Evolutionary conservation across 2,888 invertebrate genomes (phyloP), one percentile per base, ranked within the genome.

Genomic region (Aphrophora alni): DNA sequence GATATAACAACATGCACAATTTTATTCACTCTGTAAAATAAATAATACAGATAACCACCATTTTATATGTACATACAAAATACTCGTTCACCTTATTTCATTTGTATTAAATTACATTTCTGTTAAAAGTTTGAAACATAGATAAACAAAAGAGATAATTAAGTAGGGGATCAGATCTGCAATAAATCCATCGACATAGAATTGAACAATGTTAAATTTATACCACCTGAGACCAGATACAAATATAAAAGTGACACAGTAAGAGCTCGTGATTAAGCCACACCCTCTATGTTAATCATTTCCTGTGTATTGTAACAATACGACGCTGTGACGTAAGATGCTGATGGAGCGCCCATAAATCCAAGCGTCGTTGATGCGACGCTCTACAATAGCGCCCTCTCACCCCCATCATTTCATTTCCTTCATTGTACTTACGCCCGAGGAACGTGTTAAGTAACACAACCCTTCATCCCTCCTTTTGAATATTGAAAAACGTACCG

Each of bases 291-390:
- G 59, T 59, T 59, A 59, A 59, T 59, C 59, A 59, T 59, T 59
- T 59, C 59, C 59, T 1, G 59, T 59, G n/a, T 33, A n/a, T n/a
- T n/a, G n/a, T n/a, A n/a, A n/a, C n/a, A n/a, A n/a, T n/a, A n/a
- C n/a, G n/a, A 21, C 59, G 21, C 2, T 21, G 59, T 59, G 59
- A 59, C 59, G 59, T 70, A 77, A 77, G 77, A 77, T 38, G 77
- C 77, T 77, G 77, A 77, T 33, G 28, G 77, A 77, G 77, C 77
- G 38, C 38, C 25, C 77, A 77, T 77, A 77, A 77, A 77, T 77
- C 69, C 38, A 21, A 24, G 38, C 25, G 24, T 44, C 77, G 77
- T 77, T 77, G 77, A 77, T 77, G 77, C 77, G 77, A 38, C 76
- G 68, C 69, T 12, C 77, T 69, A 77, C 77, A 77, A 77, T 70